These are phyloP conservation scores for Drosophila funebris DNA, from an alignment of 1,140 invertebrate species.

Conservation along the genomic window DNA sequence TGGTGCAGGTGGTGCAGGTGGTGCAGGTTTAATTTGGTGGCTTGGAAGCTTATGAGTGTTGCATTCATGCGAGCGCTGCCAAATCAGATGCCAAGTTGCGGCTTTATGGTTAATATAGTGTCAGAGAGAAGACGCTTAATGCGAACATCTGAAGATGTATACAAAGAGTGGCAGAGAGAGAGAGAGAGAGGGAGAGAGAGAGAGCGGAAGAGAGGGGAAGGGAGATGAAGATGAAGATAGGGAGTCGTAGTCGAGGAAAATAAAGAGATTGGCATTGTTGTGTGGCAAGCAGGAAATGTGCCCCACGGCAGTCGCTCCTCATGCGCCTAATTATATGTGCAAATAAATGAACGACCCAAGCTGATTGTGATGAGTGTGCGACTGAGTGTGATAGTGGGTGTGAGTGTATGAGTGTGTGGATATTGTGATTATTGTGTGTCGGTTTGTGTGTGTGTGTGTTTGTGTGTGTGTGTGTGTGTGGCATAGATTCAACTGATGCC, in stretches of 20 bases:
- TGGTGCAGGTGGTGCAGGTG: neutral
- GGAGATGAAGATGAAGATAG: neutral
- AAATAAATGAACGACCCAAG: constrained; percentile 80
- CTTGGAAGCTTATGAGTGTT: constrained; percentile 34
- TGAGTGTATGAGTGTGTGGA: constrained; percentile 9
- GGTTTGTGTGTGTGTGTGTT: neutral
- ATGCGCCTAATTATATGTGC: constrained; percentile 79
- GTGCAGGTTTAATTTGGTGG: neutral
- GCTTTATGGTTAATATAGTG: too few species aligned
- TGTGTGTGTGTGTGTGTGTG: constrained; percentile 21
- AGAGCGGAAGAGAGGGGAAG: neutral
- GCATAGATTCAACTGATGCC: constrained; percentile 50
- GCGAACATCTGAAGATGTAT: constrained; percentile 16
- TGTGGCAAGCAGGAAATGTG: constrained; percentile 57
- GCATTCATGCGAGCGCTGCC: constrained; percentile 54
- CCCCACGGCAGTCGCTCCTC: constrained; percentile 56
- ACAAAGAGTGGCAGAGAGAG: neutral
- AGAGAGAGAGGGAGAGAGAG: neutral
- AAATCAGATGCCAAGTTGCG: constrained; percentile 19
- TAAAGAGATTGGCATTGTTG: constrained; percentile 21
- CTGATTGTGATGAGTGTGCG: constrained; percentile 64
- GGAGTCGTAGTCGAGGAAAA: neutral
- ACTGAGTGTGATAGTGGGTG: constrained; percentile 5
- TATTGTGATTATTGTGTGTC: constrained; percentile 37
- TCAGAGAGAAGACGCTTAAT: constrained; percentile 28